Percentiles rank a stretch among this genome's conserved stretches.
phyloP scores from a whole-genome alignment of 2,797 vertebrate genomes.

The Enteromius unitaeniatus region DNA sequence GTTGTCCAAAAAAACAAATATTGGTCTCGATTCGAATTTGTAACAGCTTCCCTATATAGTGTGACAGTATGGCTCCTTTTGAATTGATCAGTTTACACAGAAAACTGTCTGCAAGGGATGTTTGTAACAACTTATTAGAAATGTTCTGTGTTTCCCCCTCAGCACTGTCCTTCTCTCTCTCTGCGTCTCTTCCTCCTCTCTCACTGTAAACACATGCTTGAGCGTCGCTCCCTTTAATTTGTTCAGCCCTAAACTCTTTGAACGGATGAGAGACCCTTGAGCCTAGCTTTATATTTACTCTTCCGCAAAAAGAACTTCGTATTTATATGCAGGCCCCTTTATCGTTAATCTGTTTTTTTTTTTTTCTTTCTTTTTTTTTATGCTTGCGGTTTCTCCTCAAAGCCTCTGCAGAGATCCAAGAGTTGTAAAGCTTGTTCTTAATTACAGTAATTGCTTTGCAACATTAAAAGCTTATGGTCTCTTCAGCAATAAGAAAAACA shows the following conservation, averaged over 20 bases:
- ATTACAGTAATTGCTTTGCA: constrained; percentile 77
- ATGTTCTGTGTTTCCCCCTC: not conserved
- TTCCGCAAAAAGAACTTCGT: constrained; percentile 65
- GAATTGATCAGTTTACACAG: not conserved
- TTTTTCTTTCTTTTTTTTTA: constrained; percentile 64
- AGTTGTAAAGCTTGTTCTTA: constrained; percentile 77
- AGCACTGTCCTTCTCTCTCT: constrained; percentile 8
- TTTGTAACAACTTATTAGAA: constrained; percentile 10
- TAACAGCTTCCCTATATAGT: not conserved
- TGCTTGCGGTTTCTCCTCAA: constrained; percentile 75
- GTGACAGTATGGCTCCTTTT: not conserved
- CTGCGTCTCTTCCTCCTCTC: not conserved
- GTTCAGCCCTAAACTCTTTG: constrained; percentile 65
- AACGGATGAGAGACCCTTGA: constrained; percentile 65
- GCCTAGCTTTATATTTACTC: constrained; percentile 53
- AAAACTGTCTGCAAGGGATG: not conserved
- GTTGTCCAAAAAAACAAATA: not conserved
- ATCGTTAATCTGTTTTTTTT: constrained; percentile 67
- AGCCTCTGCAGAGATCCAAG: constrained; percentile 83
- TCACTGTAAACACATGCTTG: constrained; percentile 48
- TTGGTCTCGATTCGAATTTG: not conserved
- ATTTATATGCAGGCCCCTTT: constrained; percentile 75
- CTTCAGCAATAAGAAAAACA: constrained; percentile 71
- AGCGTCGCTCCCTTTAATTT: constrained; percentile 62
- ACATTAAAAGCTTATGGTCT: constrained; percentile 76